Conservation (phyloP, 2,888 invertebrate species). For the Andrena minutula region DNA sequence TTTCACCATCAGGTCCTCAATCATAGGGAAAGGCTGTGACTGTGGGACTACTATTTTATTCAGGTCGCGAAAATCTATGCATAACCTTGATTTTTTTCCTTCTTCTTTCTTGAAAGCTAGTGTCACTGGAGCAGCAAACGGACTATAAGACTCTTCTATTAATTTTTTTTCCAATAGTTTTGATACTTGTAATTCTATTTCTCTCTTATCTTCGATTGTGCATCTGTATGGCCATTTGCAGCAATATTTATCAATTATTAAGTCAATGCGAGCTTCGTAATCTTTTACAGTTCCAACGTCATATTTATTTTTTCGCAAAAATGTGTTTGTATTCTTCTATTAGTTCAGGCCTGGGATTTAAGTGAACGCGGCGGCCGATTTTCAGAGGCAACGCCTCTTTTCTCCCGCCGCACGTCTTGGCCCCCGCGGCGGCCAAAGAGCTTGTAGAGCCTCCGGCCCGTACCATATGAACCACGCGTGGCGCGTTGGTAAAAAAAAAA, state of each 20-base stretch:
- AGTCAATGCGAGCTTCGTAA: constrained; percentile 60
- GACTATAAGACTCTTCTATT: constrained; percentile 55
- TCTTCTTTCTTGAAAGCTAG: constrained; percentile 37
- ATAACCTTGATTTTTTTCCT: constrained; percentile 9
- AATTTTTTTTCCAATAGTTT: constrained; percentile 41
- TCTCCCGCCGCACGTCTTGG: too few species aligned
- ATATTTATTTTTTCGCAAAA: constrained; percentile 67
- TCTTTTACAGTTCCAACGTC: constrained; percentile 62
- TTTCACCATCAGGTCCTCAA: constrained; percentile 27
- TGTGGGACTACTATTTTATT: constrained; percentile 68
- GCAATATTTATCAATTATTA: constrained; percentile 43
- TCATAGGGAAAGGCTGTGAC: constrained; percentile 29
- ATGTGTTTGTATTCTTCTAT: constrained; percentile 55
- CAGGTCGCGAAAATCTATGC: constrained; percentile 51
- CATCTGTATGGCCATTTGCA: constrained; percentile 5
- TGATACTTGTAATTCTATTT: constrained; percentile 32
- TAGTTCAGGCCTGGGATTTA: too few species aligned
- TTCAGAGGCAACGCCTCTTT: too few species aligned
- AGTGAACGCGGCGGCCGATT: too few species aligned
- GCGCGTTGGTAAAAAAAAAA: too few species aligned
- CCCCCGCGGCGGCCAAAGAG: too few species aligned
- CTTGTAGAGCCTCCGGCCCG: too few species aligned
- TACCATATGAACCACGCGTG: too few species aligned
- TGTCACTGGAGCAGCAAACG: constrained; percentile 36
- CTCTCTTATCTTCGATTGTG: background rate